A percentile compares a stretch with the other conserved stretches of the same genome.
These are phyloP conservation scores for Gracilinanus agilis DNA, from an alignment of 2,113 vertebrate species.

Conservation along the genomic window DNA sequence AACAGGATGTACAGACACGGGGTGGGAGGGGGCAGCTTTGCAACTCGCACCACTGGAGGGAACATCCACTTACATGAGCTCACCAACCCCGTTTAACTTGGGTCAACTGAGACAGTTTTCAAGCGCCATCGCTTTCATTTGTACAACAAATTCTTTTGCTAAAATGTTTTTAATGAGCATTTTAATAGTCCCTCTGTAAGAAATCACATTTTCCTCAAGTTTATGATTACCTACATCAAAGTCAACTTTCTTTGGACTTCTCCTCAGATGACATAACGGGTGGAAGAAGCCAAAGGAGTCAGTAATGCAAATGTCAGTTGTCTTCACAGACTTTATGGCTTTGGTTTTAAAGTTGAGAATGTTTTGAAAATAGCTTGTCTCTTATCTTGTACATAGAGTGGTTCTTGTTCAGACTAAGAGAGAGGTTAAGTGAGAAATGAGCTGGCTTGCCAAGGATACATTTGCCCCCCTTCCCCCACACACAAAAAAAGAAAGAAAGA, in stretches of 20 bases:
- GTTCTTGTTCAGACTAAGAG: conserved; percentile 57
- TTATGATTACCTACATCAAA: conserved; percentile 60
- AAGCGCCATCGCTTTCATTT: conserved; percentile 54
- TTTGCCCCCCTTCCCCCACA: conserved; percentile 65
- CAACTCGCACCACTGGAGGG: background rate
- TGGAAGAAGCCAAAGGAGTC: conserved; percentile 73
- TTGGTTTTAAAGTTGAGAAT: conserved; percentile 61
- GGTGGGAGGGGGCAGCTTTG: background rate
- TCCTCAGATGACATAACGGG: conserved; percentile 59
- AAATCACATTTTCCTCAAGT: conserved; percentile 55
- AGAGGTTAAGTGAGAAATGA: conserved; percentile 75
- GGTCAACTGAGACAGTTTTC: background rate
- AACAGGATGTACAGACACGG: background rate
- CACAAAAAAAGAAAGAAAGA: conserved; percentile 24
- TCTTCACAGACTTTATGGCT: conserved; percentile 58
- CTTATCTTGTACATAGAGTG: conserved; percentile 57
- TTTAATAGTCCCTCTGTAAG: conserved; percentile 50
- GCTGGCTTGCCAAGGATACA: conserved; percentile 70
- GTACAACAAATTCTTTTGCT: conserved; percentile 56
- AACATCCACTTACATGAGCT: background rate
- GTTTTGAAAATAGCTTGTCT: conserved; percentile 70
- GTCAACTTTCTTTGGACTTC: conserved; percentile 3
- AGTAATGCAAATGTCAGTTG: conserved; percentile 77
- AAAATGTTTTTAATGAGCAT: conserved; percentile 43
- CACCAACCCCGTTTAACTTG: background rate